A percentile compares a stretch with the other conserved stretches of the same genome.
Evolutionary conservation across 2,888 invertebrate species (phyloP).

Genomic region (Agrochola litura): DNA sequence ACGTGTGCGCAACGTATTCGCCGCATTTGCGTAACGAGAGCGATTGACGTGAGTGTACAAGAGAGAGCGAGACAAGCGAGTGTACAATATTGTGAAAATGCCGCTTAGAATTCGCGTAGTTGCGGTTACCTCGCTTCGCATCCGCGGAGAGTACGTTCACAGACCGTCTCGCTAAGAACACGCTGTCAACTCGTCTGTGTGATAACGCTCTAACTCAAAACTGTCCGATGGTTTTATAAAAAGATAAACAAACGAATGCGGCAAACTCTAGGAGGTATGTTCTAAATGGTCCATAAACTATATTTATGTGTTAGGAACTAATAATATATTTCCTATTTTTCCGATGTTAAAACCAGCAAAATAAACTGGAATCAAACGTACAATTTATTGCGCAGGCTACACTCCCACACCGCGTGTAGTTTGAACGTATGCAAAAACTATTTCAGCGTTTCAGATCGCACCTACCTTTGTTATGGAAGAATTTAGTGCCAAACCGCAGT

Average conservation of each 20-base stretch:
- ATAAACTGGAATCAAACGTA: constrained; percentile 61
- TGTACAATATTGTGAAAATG: too few relatives aligned
- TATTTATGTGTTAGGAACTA: not conserved
- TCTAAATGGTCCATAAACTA: constrained; percentile 4
- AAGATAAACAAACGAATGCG: not conserved
- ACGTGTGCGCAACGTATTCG: too few relatives aligned
- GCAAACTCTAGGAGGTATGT: not conserved
- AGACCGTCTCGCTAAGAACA: too few relatives aligned
- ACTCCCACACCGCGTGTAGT: constrained; percentile 63
- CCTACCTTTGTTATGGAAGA: constrained; percentile 58
- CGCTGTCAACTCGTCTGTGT: too few relatives aligned
- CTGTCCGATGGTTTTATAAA: not conserved
- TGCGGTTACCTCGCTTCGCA: too few relatives aligned
- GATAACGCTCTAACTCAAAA: not conserved
- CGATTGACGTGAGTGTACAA: too few relatives aligned
- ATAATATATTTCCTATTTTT: constrained; percentile 14
- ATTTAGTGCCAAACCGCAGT: constrained; percentile 55
- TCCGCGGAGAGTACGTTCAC: too few relatives aligned
- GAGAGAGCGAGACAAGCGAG: too few relatives aligned
- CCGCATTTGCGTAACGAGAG: too few relatives aligned
- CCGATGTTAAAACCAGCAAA: constrained; percentile 21
- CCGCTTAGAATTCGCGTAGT: too few relatives aligned
- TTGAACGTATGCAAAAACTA: constrained; percentile 61
- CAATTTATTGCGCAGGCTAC: constrained; percentile 71
- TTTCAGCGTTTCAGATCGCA: constrained; percentile 50